Conservation (phyloP, 2,113 vertebrate genomes). For the Callionymus lyra region DNA sequence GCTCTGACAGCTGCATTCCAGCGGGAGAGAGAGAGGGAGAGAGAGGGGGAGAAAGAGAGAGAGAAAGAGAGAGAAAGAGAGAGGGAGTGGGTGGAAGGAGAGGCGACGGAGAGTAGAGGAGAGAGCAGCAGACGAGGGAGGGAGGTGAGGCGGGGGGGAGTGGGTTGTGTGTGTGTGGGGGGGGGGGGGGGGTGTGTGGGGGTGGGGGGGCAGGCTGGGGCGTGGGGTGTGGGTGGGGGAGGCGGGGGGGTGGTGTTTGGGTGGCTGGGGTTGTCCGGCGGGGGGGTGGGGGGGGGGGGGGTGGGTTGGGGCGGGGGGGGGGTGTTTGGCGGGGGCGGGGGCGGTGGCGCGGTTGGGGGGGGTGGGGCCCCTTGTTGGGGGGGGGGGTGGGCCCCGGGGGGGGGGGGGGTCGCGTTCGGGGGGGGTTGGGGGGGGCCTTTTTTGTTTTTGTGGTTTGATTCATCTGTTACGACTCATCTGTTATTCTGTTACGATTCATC, state of each 20-base stretch:
- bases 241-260: no score
- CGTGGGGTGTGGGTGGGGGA: slow-evolving; percentile 50
- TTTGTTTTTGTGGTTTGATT: no score
- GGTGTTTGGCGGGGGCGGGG: no score
- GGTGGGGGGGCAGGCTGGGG: slow-evolving; percentile 30
- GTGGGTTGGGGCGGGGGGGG: not conserved
- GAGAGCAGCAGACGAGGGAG: slow-evolving; percentile 21
- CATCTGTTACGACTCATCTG: no score
- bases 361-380: slow-evolving; percentile 40
- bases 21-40: slow-evolving; percentile 41
- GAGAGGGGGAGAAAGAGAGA: slow-evolving; percentile 30
- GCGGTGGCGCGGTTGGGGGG: slow-evolving; percentile 55
- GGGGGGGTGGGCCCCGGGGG: slow-evolving; percentile 14
- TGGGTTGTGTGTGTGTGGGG: slow-evolving; percentile 45
- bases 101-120: slow-evolving; percentile 20
- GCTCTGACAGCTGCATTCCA: slow-evolving; percentile 64
- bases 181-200: slow-evolving; percentile 35
- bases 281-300: slow-evolving; percentile 39
- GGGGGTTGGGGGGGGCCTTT: no score
- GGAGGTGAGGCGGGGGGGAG: slow-evolving; percentile 32
- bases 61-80: slow-evolving; percentile 23
- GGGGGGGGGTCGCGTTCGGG: no score
- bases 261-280: no score
- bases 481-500: no score
- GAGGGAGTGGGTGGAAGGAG: slow-evolving; percentile 34